Conservation (phyloP, 2,113 vertebrate genomes). For the Oreochromis tanganicae region DNA sequence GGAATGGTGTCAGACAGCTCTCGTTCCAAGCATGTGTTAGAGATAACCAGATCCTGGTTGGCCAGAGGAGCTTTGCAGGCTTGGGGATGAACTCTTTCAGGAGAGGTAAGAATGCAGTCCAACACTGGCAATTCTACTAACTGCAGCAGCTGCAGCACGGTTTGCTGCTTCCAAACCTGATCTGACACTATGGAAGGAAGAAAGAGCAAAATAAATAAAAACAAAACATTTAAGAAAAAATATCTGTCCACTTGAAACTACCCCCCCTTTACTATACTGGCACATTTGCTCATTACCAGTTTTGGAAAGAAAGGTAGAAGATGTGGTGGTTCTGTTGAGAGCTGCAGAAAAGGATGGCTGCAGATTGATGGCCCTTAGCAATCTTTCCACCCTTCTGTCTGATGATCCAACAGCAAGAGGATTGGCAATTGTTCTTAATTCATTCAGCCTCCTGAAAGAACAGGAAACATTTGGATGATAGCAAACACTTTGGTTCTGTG, state of each 20-base stretch:
- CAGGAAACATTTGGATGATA: neutral
- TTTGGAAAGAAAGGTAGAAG: conserved; percentile 68
- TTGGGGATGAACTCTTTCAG: conserved; percentile 57
- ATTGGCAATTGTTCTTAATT: conserved; percentile 76
- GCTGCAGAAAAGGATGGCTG: conserved; percentile 53
- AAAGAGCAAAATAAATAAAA: neutral
- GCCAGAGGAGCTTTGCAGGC: conserved; percentile 42
- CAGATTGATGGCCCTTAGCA: conserved; percentile 71
- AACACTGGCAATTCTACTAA: conserved; percentile 79
- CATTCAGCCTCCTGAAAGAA: conserved; percentile 53
- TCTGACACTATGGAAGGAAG: conserved; percentile 65
- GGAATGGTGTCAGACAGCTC: conserved; percentile 70
- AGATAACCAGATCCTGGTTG: conserved; percentile 76
- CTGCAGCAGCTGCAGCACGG: conserved; percentile 79
- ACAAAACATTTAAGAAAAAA: neutral
- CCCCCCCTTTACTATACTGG: accelerated
- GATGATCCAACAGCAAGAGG: conserved; percentile 72
- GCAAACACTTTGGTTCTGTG: neutral
- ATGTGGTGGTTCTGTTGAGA: conserved; percentile 12
- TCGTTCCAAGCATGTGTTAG: conserved; percentile 83
- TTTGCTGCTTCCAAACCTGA: conserved; percentile 83
- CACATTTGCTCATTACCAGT: conserved; percentile 59
- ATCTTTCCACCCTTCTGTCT: conserved; percentile 74
- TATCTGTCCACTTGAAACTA: neutral
- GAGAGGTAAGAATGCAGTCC: conserved; percentile 77